These are phyloP conservation scores for Phalloptychus januarius DNA, from an alignment of 2,797 vertebrate genomes.

Conservation along the genomic window DNA sequence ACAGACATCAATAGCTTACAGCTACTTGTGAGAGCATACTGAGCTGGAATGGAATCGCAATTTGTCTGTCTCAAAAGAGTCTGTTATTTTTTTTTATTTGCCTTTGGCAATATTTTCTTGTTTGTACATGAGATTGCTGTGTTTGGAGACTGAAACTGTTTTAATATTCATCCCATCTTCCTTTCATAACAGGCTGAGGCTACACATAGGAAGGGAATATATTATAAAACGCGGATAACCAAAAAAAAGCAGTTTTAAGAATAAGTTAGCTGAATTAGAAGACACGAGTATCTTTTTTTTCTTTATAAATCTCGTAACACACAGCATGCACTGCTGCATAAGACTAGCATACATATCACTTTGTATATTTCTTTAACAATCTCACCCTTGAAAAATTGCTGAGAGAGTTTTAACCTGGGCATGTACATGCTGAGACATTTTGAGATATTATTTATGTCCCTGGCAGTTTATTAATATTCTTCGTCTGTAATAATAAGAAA, in stretches of 20 bases:
- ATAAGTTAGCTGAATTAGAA: conserved; percentile 2
- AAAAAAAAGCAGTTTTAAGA: conserved; percentile 22
- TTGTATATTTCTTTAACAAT: neutral
- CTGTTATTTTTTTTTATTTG: conserved; percentile 19
- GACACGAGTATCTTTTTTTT: conserved; percentile 5
- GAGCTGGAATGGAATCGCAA: conserved; percentile 64
- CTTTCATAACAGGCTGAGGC: conserved; percentile 26
- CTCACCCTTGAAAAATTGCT: neutral
- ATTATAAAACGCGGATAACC: conserved; percentile 9
- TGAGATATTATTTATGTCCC: conserved; percentile 11
- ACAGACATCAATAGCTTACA: conserved; percentile 60
- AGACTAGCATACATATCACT: neutral
- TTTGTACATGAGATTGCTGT: conserved; percentile 33
- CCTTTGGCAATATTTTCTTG: conserved; percentile 53
- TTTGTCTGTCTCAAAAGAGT: conserved; percentile 56
- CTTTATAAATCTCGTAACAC: conserved; percentile 5
- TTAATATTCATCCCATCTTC: conserved; percentile 48
- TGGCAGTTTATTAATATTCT: conserved; percentile 10
- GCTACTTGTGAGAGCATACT: conserved; percentile 46
- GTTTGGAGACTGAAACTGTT: conserved; percentile 22
- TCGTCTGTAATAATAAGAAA: conserved; percentile 2
- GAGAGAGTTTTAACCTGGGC: conserved; percentile 2
- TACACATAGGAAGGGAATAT: conserved; percentile 20
- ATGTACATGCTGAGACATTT: neutral
- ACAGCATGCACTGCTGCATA: neutral